Evolutionary conservation across 2,797 vertebrate species (phyloP), one percentile per base, ranked within the genome.

Genomic region (Chrosomus eos): DNA sequence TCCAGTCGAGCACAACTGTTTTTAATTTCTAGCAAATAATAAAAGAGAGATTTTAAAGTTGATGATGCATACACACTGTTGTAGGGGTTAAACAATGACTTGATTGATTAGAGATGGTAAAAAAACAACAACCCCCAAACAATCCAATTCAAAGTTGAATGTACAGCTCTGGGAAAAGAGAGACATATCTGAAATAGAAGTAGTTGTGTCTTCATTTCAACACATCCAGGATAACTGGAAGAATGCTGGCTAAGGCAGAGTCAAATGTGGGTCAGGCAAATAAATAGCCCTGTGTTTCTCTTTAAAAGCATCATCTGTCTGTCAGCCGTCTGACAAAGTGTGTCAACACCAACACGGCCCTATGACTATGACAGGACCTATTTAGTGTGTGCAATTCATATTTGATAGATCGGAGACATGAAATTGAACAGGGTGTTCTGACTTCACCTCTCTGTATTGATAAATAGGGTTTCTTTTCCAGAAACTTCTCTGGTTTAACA

Each of bases 311-410:
- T 55, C 45, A 66, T 38, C 51, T 75, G 82, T 86, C 78, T 75
- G 74, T 85, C 62, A 71, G 79, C 80, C 33, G 64, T 60, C 58
- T 60, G 28, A 77, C 64, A 86, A 88, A 88, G 85, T 71, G 82
- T 94, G 95, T 94, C 95, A 95, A 94, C 95, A 95, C 95, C 96
- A 96, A 95, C 91, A 92, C 94, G 3, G 95, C 62, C 85, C 94
- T 93, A n/a, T 62, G 45, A 40, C 53, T 67, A 21, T 68, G 71
- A 81, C 45, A 26, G 40, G 23, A 64, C 51, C 60, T 55, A 68
- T 64, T 21, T 76, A 40, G 72, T 38, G 73, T 58, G 62, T 58
- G 40, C 60, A 51, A 60, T 62, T 31, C 92, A 94, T 93, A 94
- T 95, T 93, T 94, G 92, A 92, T 94, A 94, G 94, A 94, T 90